A percentile compares a stretch with the other conserved stretches of the same genome.
Evolutionary conservation across 1,140 invertebrate genomes (phyloP).

Genomic region (Bombus superbus): DNA sequence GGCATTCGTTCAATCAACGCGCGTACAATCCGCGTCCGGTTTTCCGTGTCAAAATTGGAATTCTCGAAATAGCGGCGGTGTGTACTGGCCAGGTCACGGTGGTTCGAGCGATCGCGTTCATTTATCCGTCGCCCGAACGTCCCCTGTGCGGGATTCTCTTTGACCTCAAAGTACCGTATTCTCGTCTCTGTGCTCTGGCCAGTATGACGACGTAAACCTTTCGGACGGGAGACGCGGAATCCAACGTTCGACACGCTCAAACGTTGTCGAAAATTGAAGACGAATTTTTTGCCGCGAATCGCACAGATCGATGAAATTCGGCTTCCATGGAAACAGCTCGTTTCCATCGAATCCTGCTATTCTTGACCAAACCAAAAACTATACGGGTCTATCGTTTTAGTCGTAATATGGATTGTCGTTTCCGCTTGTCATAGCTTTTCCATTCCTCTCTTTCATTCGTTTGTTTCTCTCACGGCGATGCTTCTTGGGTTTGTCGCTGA

Average conservation of each 20-base stretch:
- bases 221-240: slow-evolving; percentile 32
- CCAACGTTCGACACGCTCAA: slow-evolving; percentile 37
- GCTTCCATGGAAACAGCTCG: neutral
- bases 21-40: neutral
- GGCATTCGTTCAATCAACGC: neutral
- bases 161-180: slow-evolving; percentile 51
- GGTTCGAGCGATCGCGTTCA: slow-evolving; percentile 24
- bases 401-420: neutral
- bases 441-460: neutral
- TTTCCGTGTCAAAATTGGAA: slow-evolving; percentile 46
- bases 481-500: neutral
- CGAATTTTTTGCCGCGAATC: slow-evolving; percentile 40
- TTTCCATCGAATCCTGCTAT: neutral
- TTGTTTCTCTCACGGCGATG: neutral
- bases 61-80: slow-evolving; percentile 46
- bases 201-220: neutral
- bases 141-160: slow-evolving; percentile 30
- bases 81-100: neutral
- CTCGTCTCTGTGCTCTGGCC: neutral
- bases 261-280: slow-evolving; percentile 57
- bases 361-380: neutral
- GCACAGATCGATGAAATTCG: slow-evolving; percentile 9
- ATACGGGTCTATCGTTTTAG: neutral
- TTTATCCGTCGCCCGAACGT: slow-evolving; percentile 18
- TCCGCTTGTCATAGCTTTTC: neutral